Evolutionary conservation across 2,888 invertebrate species (phyloP).

Genomic region (Reticulitermes lucifugus): DNA sequence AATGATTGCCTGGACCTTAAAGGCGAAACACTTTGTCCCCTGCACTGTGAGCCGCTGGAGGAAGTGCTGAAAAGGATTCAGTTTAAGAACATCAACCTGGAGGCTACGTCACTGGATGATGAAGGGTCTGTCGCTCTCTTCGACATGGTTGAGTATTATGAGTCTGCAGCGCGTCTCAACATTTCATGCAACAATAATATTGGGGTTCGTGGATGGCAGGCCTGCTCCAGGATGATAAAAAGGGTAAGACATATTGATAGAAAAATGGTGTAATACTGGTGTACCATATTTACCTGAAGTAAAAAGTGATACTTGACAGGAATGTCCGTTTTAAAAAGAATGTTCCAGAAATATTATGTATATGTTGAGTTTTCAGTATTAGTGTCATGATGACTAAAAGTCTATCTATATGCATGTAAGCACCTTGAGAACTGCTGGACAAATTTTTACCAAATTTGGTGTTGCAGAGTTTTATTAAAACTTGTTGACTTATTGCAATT

Average conservation of each 20-base stretch:
- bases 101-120: slow-evolving; percentile 76
- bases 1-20: slow-evolving; percentile 71
- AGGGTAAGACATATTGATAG: slow-evolving; percentile 67
- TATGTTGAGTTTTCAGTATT: too few relatives aligned
- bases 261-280: too few relatives aligned
- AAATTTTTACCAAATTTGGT: too few relatives aligned
- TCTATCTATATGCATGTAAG: too few relatives aligned
- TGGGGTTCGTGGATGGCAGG: slow-evolving; percentile 85
- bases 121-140: slow-evolving; percentile 80
- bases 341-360: too few relatives aligned
- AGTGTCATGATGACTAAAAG: too few relatives aligned
- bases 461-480: too few relatives aligned
- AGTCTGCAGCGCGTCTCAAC: slow-evolving; percentile 80
- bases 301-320: too few relatives aligned
- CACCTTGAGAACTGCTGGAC: too few relatives aligned
- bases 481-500: too few relatives aligned
- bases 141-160: slow-evolving; percentile 94
- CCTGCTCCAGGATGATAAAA: slow-evolving; percentile 82
- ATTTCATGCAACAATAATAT: slow-evolving; percentile 82
- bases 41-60: slow-evolving; percentile 85
- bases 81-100: slow-evolving; percentile 77
- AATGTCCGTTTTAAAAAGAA: too few relatives aligned
- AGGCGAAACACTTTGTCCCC: slow-evolving; percentile 72
- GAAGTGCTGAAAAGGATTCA: slow-evolving; percentile 84
- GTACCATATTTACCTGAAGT: too few relatives aligned